Evolutionary conservation across 2,888 invertebrate species (phyloP).

Genomic region (Ennomos fuscantarius): DNA sequence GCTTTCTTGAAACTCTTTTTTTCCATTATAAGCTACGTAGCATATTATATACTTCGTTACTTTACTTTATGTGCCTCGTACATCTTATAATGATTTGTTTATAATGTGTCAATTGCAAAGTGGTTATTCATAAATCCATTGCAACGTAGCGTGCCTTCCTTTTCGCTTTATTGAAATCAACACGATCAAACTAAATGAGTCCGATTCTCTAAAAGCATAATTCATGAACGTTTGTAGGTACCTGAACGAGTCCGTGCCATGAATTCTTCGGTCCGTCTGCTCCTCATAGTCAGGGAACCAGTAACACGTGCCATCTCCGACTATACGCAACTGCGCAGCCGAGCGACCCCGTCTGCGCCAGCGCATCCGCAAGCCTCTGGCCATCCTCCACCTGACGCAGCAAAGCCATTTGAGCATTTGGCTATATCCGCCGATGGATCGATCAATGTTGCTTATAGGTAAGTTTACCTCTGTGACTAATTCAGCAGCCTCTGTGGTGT

Average conservation of each 20-base stretch:
- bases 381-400: conserved; percentile 67
- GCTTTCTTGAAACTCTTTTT: no score
- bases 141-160: no score
- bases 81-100: no score
- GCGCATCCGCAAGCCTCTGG: conserved; percentile 67
- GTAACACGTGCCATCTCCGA: conserved; percentile 98
- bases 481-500: no score
- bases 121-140: no score
- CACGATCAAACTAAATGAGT: no score
- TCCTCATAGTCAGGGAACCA: conserved; percentile 97
- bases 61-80: no score
- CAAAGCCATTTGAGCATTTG: conserved; percentile 91
- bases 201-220: no score
- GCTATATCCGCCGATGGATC: conserved; percentile 92
- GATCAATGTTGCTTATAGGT: conserved; percentile 92
- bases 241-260: conserved; percentile 97
- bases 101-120: no score
- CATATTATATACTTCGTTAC: no score
- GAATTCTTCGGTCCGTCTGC: conserved; percentile 96
- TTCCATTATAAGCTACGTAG: no score
- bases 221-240: conserved; percentile 81
- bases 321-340: conserved; percentile 96
- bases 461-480: neutral
- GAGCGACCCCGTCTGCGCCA: conserved; percentile 91
- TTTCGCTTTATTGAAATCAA: no score